phyloP scores from a whole-genome alignment of 1,140 invertebrate genomes.

The Odontomachus brunneus region DNA sequence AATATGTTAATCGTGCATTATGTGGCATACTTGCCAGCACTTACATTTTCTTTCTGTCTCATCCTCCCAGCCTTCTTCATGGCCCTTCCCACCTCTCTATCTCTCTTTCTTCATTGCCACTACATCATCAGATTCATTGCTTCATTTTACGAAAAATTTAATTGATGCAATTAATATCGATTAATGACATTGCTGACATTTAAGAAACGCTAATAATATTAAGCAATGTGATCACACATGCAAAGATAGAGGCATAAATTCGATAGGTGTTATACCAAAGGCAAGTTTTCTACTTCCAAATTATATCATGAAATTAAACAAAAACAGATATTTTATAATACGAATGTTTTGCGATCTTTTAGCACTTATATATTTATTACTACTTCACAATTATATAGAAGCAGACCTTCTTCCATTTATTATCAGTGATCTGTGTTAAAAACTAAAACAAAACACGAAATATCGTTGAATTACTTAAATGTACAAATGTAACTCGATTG shows the following conservation, averaged over 20 bases:
- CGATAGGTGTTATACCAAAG: not conserved
- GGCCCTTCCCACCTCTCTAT: too few relatives aligned
- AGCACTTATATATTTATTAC: slow-evolving; percentile 16
- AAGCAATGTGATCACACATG: not conserved
- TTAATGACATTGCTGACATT: not conserved
- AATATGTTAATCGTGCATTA: slow-evolving; percentile 20
- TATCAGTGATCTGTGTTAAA: not conserved
- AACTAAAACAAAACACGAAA: not conserved
- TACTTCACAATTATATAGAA: not conserved
- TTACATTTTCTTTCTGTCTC: slow-evolving; percentile 7
- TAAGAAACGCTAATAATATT: not conserved
- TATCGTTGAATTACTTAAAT: not conserved
- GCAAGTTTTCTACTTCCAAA: slow-evolving; percentile 19
- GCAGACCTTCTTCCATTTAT: not conserved
- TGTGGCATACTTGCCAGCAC: not conserved
- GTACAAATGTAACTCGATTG: slow-evolving; percentile 14
- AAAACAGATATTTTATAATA: not conserved
- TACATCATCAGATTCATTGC: not conserved
- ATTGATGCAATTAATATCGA: slow-evolving; percentile 5
- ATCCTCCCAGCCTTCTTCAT: too few relatives aligned
- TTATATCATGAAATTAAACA: slow-evolving; percentile 17
- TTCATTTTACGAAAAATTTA: slow-evolving; percentile 21
- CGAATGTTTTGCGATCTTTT: slow-evolving; percentile 12
- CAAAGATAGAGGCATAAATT: slow-evolving; percentile 12
- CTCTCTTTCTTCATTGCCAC: not conserved